These are phyloP conservation scores for Caenorhabditis wallacei DNA, from an alignment of 2,888 invertebrate genomes.

Conservation along the genomic window DNA sequence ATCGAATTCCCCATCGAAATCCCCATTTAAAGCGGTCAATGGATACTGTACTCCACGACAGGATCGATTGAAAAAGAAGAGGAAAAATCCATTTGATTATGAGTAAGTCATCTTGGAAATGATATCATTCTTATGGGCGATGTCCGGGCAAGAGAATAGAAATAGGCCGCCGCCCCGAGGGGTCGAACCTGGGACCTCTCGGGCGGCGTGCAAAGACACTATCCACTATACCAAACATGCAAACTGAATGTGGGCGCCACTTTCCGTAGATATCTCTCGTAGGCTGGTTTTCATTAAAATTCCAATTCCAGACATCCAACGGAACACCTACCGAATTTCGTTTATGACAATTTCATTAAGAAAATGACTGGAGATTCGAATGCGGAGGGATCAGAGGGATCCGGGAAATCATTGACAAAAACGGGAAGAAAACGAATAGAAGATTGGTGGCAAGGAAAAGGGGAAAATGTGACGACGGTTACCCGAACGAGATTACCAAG, in stretches of 20 bases:
- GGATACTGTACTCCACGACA: constrained; percentile 39
- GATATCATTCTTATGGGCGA: too few species aligned
- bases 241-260: too few species aligned
- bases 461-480: constrained; percentile 37
- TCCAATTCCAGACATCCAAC: constrained; percentile 53
- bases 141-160: too few species aligned
- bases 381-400: background rate
- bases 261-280: too few species aligned
- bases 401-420: constrained; percentile 46
- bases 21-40: constrained; percentile 4
- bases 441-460: constrained; percentile 56
- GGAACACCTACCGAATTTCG: constrained; percentile 55
- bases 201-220: too few species aligned
- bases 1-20: constrained; percentile 17
- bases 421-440: constrained; percentile 51
- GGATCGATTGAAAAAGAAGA: background rate
- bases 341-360: constrained; percentile 50
- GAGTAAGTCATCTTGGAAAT: constrained; percentile 22
- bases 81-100: constrained; percentile 36
- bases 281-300: too few species aligned
- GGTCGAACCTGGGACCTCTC: too few species aligned
- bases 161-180: too few species aligned
- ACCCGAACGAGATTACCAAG: constrained; percentile 53
- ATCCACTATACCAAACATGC: too few species aligned
- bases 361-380: constrained; percentile 41